Conservation (phyloP, 2,797 vertebrate genomes). For the Sebastes reedi region DNA sequence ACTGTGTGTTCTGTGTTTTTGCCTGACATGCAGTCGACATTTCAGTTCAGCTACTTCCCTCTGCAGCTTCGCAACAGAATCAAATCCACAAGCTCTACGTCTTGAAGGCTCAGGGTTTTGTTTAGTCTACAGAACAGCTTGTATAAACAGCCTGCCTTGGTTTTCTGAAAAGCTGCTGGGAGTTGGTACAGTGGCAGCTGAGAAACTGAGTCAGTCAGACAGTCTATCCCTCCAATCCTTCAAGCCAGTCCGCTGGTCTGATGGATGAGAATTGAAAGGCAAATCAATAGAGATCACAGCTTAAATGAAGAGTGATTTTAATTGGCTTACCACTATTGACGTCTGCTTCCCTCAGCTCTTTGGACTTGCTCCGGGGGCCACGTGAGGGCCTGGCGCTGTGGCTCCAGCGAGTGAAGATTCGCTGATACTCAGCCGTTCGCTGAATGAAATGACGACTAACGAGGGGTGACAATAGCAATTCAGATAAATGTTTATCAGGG, state of each 20-base stretch:
- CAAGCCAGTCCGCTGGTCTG: constrained; percentile 57
- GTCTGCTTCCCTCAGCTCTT: constrained; percentile 54
- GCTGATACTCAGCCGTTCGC: constrained; percentile 55
- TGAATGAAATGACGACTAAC: constrained; percentile 58
- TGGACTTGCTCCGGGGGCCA: constrained; percentile 52
- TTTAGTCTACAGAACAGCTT: constrained; percentile 23
- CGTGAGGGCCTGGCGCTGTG: constrained; percentile 24
- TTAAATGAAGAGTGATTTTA: constrained; percentile 84
- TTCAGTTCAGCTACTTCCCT: not conserved
- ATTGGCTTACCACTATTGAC: constrained; percentile 82
- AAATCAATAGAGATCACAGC: constrained; percentile 83
- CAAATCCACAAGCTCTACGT: constrained; percentile 13
- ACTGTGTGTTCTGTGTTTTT: not conserved
- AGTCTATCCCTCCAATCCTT: constrained; percentile 37
- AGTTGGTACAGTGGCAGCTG: constrained; percentile 20
- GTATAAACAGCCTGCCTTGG: constrained; percentile 25
- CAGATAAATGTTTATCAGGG: constrained; percentile 47
- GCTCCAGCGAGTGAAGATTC: constrained; percentile 46
- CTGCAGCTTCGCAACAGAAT: constrained; percentile 4
- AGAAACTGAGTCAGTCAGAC: constrained; percentile 55
- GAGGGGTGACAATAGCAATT: constrained; percentile 64
- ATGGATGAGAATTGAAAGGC: constrained; percentile 78
- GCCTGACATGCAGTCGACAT: not conserved
- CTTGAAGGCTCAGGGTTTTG: constrained; percentile 11
- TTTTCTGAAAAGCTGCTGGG: constrained; percentile 41